Evolutionary conservation across 2,113 vertebrate genomes (phyloP).

Genomic region (Hipposideros armiger): DNA sequence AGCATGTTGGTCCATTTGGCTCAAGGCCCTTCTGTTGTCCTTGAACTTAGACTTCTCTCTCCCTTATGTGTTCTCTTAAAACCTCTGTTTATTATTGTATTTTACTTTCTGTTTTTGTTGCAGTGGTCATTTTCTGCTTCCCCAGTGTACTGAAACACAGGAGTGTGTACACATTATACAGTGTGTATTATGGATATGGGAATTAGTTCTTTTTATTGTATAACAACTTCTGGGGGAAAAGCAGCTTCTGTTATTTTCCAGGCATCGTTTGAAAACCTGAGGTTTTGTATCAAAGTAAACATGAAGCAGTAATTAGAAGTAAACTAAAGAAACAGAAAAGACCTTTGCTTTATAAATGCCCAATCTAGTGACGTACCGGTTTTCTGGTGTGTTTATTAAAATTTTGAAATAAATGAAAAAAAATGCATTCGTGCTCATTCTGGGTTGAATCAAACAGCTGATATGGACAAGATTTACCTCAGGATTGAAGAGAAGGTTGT

Average conservation of each 20-base stretch:
- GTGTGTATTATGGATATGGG: not conserved
- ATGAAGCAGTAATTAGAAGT: not conserved
- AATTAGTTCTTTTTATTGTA: not conserved
- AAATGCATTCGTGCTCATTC: not conserved
- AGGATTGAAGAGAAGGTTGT: not conserved
- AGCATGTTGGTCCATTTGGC: not conserved
- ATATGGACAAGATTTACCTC: not conserved
- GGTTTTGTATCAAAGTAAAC: conserved; percentile 17
- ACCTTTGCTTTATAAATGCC: not conserved
- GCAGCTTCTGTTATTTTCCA: not conserved
- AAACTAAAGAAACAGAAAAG: conserved; percentile 50
- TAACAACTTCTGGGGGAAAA: not conserved
- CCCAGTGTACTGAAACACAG: not conserved
- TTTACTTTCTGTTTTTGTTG: conserved; percentile 20
- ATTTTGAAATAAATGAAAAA: not conserved
- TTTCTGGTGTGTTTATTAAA: conserved; percentile 35
- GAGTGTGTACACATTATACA: not conserved
- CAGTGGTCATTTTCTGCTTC: conserved; percentile 1
- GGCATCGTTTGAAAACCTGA: conserved; percentile 24
- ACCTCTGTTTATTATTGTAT: not conserved
- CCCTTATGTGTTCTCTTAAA: not conserved
- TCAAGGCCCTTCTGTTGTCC: not conserved
- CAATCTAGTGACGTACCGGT: not conserved
- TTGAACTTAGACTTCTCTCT: not conserved
- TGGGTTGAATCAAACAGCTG: not conserved